Base-by-base conservation (phyloP, 2,797 vertebrate genomes). In the Anguilla obscura region DNA sequence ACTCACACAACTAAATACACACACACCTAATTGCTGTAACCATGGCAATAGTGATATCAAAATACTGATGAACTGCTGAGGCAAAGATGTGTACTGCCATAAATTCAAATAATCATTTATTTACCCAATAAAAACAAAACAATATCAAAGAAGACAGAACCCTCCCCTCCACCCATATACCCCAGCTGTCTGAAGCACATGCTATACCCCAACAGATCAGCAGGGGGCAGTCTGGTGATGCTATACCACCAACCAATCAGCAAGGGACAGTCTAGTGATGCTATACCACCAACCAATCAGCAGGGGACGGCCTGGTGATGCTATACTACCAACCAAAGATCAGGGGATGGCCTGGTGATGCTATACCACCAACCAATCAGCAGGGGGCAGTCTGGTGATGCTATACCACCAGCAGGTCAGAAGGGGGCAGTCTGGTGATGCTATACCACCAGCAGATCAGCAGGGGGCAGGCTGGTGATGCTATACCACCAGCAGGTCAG, bases 321-420 rank as follows among this genome's bases (percentile, higher is more conserved):
- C 60, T 63, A 24, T 24, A 63, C 16, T 0, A 18, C 60, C 60
- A 63, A 89, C 92, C 99, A 94, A 87, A 97, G 93, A 24, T 92
- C 86, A 3, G 97, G 97, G 1, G 97, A 96, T 0, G 97, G 96
- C 33, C 33, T 36, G 33, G 33, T 36, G 33, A 36, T 36, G 33
- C 33, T 24, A n/a, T 66, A 66, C 21, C n/a, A 24, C 60, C 60
- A 66, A 24, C 60, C n/a, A 4, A 8, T 6, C 60, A n/a, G 21
- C 21, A 66, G 60, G 60, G n/a, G n/a, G 60, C n/a, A n/a, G 82
- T n/a, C 33, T n/a, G 18, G 90, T 27, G 83, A 3, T 24, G 50
- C 92, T 91, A 96, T 79, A 97, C 76, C 60, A 90, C 85, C 89
- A 98, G 89, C 92, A 99, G 94, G 87, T 97, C 93, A 24, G 92